Evolutionary conservation across 2,113 vertebrate genomes (phyloP).

Genomic region (Melanerpes aurifrons): DNA sequence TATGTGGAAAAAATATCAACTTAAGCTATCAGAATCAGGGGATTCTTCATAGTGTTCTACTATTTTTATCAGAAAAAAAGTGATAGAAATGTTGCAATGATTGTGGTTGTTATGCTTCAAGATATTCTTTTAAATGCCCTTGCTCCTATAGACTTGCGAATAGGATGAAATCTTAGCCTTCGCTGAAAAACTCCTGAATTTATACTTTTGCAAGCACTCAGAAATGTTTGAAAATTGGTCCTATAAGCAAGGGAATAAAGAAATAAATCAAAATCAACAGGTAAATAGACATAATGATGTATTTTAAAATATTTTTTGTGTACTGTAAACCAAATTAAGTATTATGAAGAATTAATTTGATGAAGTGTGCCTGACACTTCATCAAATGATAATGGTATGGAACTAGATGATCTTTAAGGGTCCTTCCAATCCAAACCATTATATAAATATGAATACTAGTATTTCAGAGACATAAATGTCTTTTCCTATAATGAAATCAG

Average conservation of each 20-base stretch:
- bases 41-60: neutral
- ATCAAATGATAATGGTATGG: neutral
- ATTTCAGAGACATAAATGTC: neutral
- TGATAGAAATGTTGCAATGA: neutral
- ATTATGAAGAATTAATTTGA: neutral
- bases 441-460: neutral
- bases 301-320: neutral
- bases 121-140: neutral
- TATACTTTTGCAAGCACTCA: neutral
- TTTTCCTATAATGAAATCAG: neutral
- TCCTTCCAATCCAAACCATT: neutral
- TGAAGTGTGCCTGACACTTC: neutral
- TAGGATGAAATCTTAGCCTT: neutral
- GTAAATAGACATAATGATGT: neutral
- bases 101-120: rapidly evolving
- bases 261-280: neutral
- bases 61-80: neutral
- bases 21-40: neutral
- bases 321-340: neutral
- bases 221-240: neutral
- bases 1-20: neutral
- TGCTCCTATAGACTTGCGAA: neutral
- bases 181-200: neutral
- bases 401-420: neutral
- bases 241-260: neutral